Base-by-base conservation (phyloP, 1,140 invertebrate genomes). In the Drosophila obscura region DNA sequence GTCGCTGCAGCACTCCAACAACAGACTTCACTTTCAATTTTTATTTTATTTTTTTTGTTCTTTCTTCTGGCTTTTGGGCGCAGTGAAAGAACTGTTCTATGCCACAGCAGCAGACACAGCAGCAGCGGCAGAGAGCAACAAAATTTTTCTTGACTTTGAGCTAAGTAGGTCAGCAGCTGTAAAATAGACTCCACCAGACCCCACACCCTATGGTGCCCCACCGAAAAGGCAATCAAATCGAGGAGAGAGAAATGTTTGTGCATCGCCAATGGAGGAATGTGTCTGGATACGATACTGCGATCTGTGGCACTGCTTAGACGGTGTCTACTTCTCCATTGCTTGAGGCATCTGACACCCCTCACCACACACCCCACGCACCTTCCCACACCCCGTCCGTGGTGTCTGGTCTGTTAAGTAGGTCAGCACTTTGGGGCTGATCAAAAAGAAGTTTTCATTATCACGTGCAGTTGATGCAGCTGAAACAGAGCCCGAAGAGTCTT, bases 121-220 rank as follows among this genome's bases (percentile, higher is more conserved):
- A 52, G 35, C 28, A 61, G 28, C 15, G 2, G 31, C 31, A 9
- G 31, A 57, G 45, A 55, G 51, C 51, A 67, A 60, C 69, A 66
- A 24, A 66, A 53, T 59, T 76, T 83, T 39, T 82, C 80, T 87
- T 87, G 82, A 87, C 82, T 87, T 87, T 88, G 79, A 58, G 78
- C 60, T 65, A 87, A 88, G 65, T 87, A 81, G 82, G 82, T 87
- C 82, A 88, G 82, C 83, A 87, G 81, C 82, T 85, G 81, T 87
- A 85, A 87, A 82, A 85, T 77, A 84, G 81, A 85, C 81, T 75
- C 72, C 74, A 64, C 41, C 51, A 73, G 68, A 74, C 16, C 51
- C 26, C 26, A 44, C 16, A 13, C 50, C 28, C 8, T 1, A 24
- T 24, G n/a, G 22, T 15, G 5, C 7, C 55, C 41, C 53, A 15